These are phyloP conservation scores for Lophotriccus pileatus DNA, from an alignment of 2,797 vertebrate genomes.

Conservation along the genomic window DNA sequence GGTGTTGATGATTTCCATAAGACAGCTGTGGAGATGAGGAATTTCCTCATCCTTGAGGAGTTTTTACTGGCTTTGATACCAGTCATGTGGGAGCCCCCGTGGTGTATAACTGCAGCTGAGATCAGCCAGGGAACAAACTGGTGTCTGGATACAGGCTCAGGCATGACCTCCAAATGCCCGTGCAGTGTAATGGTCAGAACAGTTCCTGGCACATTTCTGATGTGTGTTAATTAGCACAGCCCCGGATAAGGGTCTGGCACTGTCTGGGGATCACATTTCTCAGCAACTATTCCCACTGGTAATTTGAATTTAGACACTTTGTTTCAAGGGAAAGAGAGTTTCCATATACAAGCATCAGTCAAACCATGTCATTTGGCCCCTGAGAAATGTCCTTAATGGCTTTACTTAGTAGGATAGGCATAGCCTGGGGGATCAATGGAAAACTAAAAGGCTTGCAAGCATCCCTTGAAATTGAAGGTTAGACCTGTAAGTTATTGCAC, in stretches of 20 bases:
- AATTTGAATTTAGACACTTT: not conserved
- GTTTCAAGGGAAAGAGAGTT: not conserved
- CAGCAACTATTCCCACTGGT: not conserved
- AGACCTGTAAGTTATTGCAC: not conserved
- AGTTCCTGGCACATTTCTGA: not conserved
- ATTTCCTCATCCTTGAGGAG: not conserved
- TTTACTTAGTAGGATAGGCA: not conserved
- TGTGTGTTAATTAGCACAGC: not conserved
- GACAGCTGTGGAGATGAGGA: not conserved
- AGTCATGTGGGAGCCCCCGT: not conserved
- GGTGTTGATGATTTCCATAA: not conserved
- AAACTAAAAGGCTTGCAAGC: not conserved
- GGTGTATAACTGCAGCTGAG: not conserved
- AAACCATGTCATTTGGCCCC: not conserved
- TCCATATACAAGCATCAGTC: not conserved
- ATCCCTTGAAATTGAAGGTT: not conserved
- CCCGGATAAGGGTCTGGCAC: not conserved
- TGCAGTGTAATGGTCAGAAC: not conserved
- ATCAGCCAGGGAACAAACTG: not conserved
- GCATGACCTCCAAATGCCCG: fast-evolving
- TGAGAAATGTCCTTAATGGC: not conserved
- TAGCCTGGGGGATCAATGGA: not conserved
- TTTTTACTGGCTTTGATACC: not conserved
- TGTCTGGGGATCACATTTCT: not conserved
- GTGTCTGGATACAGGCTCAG: not conserved